Conservation (phyloP, 2,797 vertebrate species). For the Danio tinwini region DNA sequence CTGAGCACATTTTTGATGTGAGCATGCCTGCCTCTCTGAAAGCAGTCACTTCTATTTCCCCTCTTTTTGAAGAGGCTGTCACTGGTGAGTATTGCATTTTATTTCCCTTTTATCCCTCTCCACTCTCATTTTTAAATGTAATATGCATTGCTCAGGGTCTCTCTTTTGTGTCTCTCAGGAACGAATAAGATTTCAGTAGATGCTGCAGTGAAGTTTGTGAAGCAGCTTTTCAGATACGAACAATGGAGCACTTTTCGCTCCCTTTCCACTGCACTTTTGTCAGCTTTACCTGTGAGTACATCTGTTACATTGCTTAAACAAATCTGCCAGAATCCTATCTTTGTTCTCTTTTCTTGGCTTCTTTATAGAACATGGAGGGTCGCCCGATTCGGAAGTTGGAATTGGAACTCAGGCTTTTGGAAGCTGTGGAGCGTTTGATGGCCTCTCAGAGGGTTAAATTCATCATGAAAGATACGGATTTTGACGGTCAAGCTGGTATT, state of each 20-base stretch:
- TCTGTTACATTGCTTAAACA: conserved; percentile 12
- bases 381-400: conserved; percentile 78
- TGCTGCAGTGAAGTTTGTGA: conserved; percentile 86
- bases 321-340: neutral
- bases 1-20: conserved; percentile 53
- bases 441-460: conserved; percentile 64
- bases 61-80: conserved; percentile 55
- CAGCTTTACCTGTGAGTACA: conserved; percentile 84
- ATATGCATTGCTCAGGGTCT: conserved; percentile 3
- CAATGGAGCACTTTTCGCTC: conserved; percentile 83
- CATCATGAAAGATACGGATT: conserved; percentile 40
- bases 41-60: conserved; percentile 43
- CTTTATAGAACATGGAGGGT: conserved; percentile 76
- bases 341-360: neutral
- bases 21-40: conserved; percentile 53
- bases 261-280: conserved; percentile 73
- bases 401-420: conserved; percentile 84
- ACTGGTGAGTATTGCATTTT: conserved; percentile 53
- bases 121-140: neutral
- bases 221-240: conserved; percentile 88
- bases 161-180: conserved; percentile 68
- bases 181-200: conserved; percentile 80
- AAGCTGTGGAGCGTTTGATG: conserved; percentile 77
- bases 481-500: conserved; percentile 63
- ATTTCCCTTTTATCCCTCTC: neutral